A percentile compares a stretch with the other conserved stretches of the same genome.
These are phyloP conservation scores for Chelidonichthys spinosus DNA, from an alignment of 2,797 vertebrate genomes.

Conservation along the genomic window DNA sequence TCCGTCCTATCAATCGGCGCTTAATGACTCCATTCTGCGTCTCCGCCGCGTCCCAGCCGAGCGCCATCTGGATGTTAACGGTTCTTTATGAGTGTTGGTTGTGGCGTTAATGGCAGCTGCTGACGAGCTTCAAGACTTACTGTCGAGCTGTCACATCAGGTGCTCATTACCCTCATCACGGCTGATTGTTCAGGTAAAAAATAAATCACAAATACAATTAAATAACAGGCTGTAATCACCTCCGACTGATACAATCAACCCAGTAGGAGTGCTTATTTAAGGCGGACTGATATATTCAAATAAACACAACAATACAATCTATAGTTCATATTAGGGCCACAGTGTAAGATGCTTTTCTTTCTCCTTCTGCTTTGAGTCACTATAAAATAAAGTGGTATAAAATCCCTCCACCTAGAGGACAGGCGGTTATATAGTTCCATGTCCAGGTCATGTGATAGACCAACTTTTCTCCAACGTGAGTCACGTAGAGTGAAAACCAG, in stretches of 20 bases:
- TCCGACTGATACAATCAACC: neutral
- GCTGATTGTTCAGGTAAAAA: conserved; percentile 11
- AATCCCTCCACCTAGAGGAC: no score
- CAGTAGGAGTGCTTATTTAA: no score
- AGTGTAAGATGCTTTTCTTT: no score
- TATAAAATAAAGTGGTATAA: no score
- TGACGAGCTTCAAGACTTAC: conserved; percentile 30
- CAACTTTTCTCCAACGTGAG: neutral
- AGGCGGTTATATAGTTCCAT: no score
- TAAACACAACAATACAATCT: no score
- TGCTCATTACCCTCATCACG: conserved; percentile 19
- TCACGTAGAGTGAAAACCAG: neutral
- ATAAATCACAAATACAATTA: neutral
- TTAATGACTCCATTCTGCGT: neutral
- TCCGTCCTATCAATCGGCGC: conserved; percentile 1
- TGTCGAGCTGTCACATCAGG: conserved; percentile 31
- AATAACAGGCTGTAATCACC: conserved; percentile 4
- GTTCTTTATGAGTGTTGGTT: conserved; percentile 21
- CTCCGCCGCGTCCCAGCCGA: no score
- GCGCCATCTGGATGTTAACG: conserved; percentile 33
- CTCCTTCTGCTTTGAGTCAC: no score
- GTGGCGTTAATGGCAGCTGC: conserved; percentile 36
- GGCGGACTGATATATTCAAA: no score
- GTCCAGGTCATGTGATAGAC: neutral
- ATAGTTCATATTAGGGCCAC: no score